Conservation (phyloP, 2,888 invertebrate species). For the Junonia oenone region DNA sequence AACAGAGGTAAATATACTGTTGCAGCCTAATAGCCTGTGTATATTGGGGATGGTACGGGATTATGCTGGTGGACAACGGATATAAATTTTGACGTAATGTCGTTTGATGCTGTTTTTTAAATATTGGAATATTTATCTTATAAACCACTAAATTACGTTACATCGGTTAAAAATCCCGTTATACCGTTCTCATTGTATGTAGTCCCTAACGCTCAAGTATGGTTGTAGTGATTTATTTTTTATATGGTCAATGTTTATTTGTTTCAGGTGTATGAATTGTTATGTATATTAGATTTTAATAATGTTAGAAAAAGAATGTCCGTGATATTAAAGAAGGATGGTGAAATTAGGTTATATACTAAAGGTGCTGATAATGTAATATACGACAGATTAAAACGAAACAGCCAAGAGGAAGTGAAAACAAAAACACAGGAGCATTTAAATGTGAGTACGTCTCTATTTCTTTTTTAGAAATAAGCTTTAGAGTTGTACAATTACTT, state of each 20-base stretch:
- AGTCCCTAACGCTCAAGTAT: no score
- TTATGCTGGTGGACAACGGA: no score
- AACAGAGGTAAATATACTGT: constrained; percentile 75
- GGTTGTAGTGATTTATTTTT: neutral
- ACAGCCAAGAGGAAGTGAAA: constrained; percentile 86
- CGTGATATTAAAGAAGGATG: constrained; percentile 91
- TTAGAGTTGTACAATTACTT: no score
- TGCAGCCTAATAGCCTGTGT: neutral
- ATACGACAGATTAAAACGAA: constrained; percentile 91
- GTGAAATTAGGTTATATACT: constrained; percentile 92
- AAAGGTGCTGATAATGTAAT: constrained; percentile 99
- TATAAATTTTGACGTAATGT: no score
- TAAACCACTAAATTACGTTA: no score
- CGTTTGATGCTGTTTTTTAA: no score
- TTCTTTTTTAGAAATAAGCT: no score
- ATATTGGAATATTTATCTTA: no score
- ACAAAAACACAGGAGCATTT: constrained; percentile 94
- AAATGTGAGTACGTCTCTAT: constrained; percentile 84
- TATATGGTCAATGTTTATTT: constrained; percentile 32
- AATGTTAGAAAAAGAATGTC: constrained; percentile 99
- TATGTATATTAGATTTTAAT: constrained; percentile 99
- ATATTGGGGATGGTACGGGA: no score
- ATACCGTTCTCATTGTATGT: no score
- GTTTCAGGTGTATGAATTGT: constrained; percentile 92
- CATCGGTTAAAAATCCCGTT: no score